Evolutionary conservation across 1,140 invertebrate species (phyloP).

Genomic region (Hylaeus volcanicus): DNA sequence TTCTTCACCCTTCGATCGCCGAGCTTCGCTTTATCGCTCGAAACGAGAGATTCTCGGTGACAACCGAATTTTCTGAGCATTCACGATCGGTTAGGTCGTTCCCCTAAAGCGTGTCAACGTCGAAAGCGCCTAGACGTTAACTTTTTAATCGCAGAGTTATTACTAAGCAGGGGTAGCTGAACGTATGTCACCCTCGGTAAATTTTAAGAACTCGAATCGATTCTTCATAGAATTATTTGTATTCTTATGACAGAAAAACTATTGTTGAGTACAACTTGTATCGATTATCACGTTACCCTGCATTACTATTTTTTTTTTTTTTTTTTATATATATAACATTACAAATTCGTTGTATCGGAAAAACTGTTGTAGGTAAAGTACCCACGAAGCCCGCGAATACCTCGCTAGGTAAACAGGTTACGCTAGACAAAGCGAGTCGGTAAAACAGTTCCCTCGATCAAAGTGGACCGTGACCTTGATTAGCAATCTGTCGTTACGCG

Average conservation of each 20-base stretch:
- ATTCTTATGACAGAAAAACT: too few relatives aligned
- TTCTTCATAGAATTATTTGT: too few relatives aligned
- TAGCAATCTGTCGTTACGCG: constrained; percentile 12
- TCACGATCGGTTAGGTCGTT: constrained; percentile 1
- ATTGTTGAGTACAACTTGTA: too few relatives aligned
- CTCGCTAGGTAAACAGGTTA: constrained; percentile 52
- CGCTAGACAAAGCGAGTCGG: constrained; percentile 46
- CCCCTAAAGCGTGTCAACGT: constrained; percentile 31
- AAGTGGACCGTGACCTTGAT: constrained; percentile 33
- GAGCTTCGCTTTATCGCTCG: constrained; percentile 36
- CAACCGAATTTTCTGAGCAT: constrained; percentile 6
- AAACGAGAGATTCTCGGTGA: constrained; percentile 18
- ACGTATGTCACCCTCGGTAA: too few relatives aligned
- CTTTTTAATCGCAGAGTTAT: background rate
- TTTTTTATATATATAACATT: too few relatives aligned
- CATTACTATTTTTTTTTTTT: too few relatives aligned
- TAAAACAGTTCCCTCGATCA: constrained; percentile 52
- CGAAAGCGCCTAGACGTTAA: background rate
- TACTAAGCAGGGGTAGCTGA: too few relatives aligned
- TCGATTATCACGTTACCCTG: too few relatives aligned
- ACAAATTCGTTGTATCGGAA: too few relatives aligned
- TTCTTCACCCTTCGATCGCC: constrained; percentile 30
- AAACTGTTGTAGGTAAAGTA: constrained; percentile 37
- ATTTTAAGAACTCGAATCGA: too few relatives aligned
- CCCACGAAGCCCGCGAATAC: constrained; percentile 38